Conservation (phyloP, 2,113 vertebrate species). For the Chloroceryle aenea region DNA sequence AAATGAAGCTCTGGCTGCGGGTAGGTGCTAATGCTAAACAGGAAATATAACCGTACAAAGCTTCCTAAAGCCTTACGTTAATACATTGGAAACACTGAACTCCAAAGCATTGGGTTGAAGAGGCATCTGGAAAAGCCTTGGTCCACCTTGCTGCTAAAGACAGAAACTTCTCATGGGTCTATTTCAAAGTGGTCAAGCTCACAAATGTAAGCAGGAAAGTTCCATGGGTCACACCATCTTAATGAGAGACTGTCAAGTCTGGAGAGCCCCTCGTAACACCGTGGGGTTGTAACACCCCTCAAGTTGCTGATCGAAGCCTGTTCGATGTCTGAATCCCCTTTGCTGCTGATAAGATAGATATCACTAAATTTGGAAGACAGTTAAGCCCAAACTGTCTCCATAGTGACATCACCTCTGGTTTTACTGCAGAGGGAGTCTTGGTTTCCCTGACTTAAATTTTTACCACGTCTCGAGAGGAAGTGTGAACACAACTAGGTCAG, state of each 20-base stretch:
- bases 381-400: neutral
- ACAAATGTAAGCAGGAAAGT: neutral
- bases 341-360: neutral
- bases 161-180: neutral
- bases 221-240: neutral
- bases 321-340: neutral
- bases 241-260: neutral
- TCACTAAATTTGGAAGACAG: neutral
- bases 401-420: neutral
- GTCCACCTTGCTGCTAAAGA: neutral
- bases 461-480: neutral
- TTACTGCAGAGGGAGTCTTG: neutral
- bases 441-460: neutral
- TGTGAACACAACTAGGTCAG: neutral
- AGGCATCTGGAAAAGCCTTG: neutral
- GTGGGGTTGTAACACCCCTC: neutral
- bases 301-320: neutral
- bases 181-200: neutral
- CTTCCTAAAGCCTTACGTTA: slow-evolving; percentile 2
- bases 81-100: neutral
- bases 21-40: slow-evolving; percentile 19
- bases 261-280: neutral
- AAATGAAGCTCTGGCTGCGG: slow-evolving; percentile 15
- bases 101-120: neutral
- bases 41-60: neutral